Conservation (phyloP, 2,113 vertebrate species). For the Aleadryas rufinucha region DNA sequence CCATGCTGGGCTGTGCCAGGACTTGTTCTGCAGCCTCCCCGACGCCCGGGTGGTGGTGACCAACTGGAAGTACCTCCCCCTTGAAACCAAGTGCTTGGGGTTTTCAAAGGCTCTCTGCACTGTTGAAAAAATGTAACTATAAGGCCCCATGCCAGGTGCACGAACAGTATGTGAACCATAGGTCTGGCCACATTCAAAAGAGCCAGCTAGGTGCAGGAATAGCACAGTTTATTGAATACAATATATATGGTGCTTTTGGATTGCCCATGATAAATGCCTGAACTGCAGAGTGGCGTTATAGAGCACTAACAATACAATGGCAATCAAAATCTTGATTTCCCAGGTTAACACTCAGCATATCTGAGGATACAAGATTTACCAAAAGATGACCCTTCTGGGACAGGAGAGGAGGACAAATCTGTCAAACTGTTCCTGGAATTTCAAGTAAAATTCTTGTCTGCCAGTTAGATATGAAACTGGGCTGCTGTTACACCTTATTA, state of each 20-base stretch:
- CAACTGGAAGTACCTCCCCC: neutral
- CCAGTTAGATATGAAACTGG: neutral
- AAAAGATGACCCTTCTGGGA: neutral
- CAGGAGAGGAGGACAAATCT: accelerated
- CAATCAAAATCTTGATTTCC: neutral
- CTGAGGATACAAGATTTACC: neutral
- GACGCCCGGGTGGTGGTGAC: neutral
- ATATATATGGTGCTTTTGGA: neutral
- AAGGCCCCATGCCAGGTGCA: neutral
- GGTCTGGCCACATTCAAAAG: neutral
- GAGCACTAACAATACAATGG: neutral
- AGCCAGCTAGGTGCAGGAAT: neutral
- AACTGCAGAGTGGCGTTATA: neutral
- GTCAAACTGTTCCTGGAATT: neutral
- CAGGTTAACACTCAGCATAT: neutral
- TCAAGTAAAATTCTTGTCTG: neutral
- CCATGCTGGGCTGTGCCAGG: neutral
- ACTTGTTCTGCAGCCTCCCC: neutral
- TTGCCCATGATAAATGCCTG: neutral
- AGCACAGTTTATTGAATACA: neutral
- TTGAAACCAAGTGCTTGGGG: neutral
- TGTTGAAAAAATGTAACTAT: neutral
- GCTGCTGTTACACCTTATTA: neutral
- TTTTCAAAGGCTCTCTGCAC: neutral
- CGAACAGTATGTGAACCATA: neutral